phyloP scores from a whole-genome alignment of 2,113 vertebrate genomes.

The Pampusana beccarii region DNA sequence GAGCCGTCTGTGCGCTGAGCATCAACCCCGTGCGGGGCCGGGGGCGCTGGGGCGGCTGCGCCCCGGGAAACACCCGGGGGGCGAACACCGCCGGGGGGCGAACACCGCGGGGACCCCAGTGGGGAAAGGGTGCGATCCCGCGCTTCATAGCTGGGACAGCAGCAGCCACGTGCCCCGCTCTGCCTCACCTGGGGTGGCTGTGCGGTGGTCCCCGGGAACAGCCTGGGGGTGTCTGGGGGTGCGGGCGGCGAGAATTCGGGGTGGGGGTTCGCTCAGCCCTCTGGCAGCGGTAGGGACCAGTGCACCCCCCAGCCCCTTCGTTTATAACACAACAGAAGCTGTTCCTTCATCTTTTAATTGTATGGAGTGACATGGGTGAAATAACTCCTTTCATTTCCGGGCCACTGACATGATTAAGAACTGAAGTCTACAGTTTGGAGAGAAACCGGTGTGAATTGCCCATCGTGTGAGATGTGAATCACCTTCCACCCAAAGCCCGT shows the following conservation, averaged over 20 bases:
- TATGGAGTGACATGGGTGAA: not conserved
- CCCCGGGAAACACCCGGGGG: fast-evolving
- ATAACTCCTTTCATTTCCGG: not conserved
- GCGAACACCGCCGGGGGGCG: no score
- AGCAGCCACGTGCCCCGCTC: not conserved
- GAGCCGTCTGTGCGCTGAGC: fast-evolving
- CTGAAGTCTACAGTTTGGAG: not conserved
- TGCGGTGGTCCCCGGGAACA: fast-evolving
- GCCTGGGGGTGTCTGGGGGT: not conserved
- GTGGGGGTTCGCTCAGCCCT: not conserved
- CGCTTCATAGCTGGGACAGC: not conserved
- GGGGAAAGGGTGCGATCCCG: not conserved
- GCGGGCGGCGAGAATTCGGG: not conserved
- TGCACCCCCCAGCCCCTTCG: not conserved
- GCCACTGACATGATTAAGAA: not conserved
- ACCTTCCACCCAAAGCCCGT: fast-evolving
- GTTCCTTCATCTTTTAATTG: not conserved
- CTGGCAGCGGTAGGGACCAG: fast-evolving
- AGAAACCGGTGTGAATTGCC: not conserved
- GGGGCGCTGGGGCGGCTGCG: not conserved
- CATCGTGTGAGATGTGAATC: not conserved
- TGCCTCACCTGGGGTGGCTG: fast-evolving
- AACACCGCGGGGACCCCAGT: no score
- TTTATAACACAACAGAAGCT: not conserved
- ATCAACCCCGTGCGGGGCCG: not conserved